Evolutionary conservation across 2,113 vertebrate species (phyloP), one percentile per base, ranked within the genome.

Genomic region (Pithys albifrons): DNA sequence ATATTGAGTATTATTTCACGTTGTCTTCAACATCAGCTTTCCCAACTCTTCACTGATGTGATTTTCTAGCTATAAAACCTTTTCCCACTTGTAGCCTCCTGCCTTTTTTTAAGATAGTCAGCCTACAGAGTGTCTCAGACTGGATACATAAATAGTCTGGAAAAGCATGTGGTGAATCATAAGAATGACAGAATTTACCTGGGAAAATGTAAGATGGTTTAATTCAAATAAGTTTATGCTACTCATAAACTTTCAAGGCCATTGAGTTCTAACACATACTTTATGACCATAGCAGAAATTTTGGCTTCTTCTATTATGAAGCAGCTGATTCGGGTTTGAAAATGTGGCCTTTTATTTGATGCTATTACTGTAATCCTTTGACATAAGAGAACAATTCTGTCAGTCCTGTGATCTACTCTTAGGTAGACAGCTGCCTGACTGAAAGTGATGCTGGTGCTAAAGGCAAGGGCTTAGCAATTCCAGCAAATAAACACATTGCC

Each of bases 241-340:
- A 2, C 29, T 57, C 0, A 0, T 43, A 54, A 73, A 75, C 17
- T 65, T 79, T 52, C 37, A 80, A 77, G 64, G 18, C 13, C 55
- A 66, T 24, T 57, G 55, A 28, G 22, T 74, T 86, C 59, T 84
- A 61, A 43, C 17, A 31, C 6, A 5, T 61, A 20, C 37, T 91
- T 89, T 66, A 17, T 65, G 69, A 66, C 23, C 70, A 17, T 19
- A 62, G 46, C 25, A 86, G 37, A 66, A 15, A 10, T 69, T 52
- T 65, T 91, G 49, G 45, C n/a, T 69, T 83, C 75, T 73, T 31
- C 62, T 70, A 25, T 58, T 43, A 54, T 2, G 9, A 58, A 69
- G 35, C 39, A 79, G 75, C 71, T 73, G 69, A 94, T 80, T 57
- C 46, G 81, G 41, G 31, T 92, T 95, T 94, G 80, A 77, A 84